Evolutionary conservation across 2,113 vertebrate genomes (phyloP), one percentile per base, ranked within the genome.

Genomic region (Mastomys natalensis): DNA sequence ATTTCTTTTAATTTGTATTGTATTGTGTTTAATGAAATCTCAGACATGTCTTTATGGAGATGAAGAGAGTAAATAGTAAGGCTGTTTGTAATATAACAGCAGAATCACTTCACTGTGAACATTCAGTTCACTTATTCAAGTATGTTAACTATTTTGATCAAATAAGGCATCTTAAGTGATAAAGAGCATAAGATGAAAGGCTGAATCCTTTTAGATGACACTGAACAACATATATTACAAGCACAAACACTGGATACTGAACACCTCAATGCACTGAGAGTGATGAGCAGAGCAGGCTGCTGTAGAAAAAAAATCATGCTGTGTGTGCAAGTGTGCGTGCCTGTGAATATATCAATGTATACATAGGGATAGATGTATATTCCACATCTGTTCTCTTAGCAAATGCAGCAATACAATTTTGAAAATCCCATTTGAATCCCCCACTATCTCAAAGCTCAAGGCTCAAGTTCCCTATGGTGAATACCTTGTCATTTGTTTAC

Each of bases 351-450:
- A 40, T 24, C 24, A 37, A n/a, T 6, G 48, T 7, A 21, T 24
- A 68, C 17, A 77, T 1, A 85, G 4, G 16, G 3, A 34, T 8
- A 80, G 9, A 31, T 76, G 21, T 21, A 40, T 16, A 53, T 64
- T 94, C 3, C 34, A 95, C 37, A 94, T 95, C 60, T 93, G 34
- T 89, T 97, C 53, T 93, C 53, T 70, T 96, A 95, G 82, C 43
- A 95, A 97, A 96, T 53, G 2, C 37, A 80, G 73, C 22, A 92
- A 89, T 80, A 95, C 74, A 94, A 97, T 95, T 97, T 97, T 95
- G 73, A 97, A 97, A 98, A 96, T 97, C 93, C 81, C 74, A 68
- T 95, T 91, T 95, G 94, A 96, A 96, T 97, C 78, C 7, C 26
- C 48, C 16, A 85, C 58, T 95, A 97, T 97, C 95, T 95, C 95